Evolutionary conservation across 2,888 invertebrate genomes (phyloP).

Genomic region (Latheticus oryzae): DNA sequence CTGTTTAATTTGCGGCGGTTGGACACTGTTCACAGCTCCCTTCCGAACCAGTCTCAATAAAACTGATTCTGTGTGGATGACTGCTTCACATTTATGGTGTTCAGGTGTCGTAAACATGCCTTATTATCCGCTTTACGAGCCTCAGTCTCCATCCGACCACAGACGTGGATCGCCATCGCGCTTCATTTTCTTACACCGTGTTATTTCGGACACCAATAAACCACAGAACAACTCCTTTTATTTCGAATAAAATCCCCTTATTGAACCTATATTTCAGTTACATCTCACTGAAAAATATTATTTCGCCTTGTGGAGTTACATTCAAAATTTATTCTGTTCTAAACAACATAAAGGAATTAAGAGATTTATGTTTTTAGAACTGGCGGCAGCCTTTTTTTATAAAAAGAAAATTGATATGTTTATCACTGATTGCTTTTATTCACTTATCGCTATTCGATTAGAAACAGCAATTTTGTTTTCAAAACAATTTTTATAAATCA

Average conservation of each 20-base stretch:
- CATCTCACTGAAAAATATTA: slow-evolving; percentile 24
- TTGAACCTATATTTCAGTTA: slow-evolving; percentile 36
- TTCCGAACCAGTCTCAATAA: slow-evolving; percentile 36
- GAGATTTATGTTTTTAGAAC: slow-evolving; percentile 1
- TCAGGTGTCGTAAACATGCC: slow-evolving; percentile 64
- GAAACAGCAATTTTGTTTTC: too few species aligned
- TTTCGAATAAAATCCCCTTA: slow-evolving; percentile 51
- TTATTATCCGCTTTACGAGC: slow-evolving; percentile 64
- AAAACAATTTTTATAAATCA: too few species aligned
- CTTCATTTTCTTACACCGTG: slow-evolving; percentile 55
- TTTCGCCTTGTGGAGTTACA: slow-evolving; percentile 15
- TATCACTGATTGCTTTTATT: too few species aligned
- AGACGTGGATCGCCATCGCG: slow-evolving; percentile 35
- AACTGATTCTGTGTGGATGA: slow-evolving; percentile 53
- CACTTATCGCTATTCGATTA: too few species aligned
- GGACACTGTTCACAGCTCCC: slow-evolving; percentile 11
- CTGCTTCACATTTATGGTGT: slow-evolving; percentile 60
- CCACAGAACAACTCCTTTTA: slow-evolving; percentile 51
- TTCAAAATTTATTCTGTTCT: slow-evolving; percentile 15
- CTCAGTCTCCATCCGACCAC: slow-evolving; percentile 47
- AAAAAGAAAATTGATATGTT: slow-evolving; percentile 1
- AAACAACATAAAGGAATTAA: slow-evolving; percentile 13
- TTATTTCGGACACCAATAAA: slow-evolving; percentile 60
- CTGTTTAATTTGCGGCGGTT: slow-evolving; percentile 39
- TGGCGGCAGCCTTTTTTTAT: neutral